These are phyloP conservation scores for Euthynnus affinis DNA, from an alignment of 2,797 vertebrate species.

Conservation along the genomic window DNA sequence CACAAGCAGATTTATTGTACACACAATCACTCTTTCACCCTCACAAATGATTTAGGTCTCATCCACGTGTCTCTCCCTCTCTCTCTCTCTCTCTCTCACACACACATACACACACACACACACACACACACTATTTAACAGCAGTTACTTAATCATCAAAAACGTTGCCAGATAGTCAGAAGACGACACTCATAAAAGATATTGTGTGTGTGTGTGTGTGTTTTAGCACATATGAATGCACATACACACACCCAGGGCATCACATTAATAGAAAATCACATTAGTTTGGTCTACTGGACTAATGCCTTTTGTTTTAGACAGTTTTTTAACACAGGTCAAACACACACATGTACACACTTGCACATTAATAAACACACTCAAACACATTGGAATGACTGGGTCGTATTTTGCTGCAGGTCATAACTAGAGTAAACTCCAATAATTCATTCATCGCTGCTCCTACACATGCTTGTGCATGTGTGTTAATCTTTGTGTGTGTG, in stretches of 20 bases:
- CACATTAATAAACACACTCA: constrained; percentile 1
- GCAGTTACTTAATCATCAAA: constrained; percentile 40
- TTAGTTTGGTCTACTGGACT: constrained; percentile 68
- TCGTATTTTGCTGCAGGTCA: constrained; percentile 55
- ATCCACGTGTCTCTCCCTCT: background rate
- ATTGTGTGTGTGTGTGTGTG: background rate
- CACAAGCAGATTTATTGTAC: constrained; percentile 46
- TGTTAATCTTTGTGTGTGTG: too few relatives aligned
- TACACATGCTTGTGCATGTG: constrained; percentile 23
- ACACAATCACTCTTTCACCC: constrained; percentile 38
- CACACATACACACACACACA: constrained; percentile 1
- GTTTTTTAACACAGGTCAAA: constrained; percentile 50
- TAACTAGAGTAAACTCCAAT: constrained; percentile 47
- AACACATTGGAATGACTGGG: constrained; percentile 17
- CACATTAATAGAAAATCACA: constrained; percentile 67
- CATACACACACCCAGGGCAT: constrained; percentile 33
- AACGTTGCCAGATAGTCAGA: constrained; percentile 25
- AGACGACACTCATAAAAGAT: constrained; percentile 17
- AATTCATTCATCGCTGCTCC: constrained; percentile 53
- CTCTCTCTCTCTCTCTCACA: background rate
- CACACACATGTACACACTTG: constrained; percentile 21
- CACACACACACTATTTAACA: constrained; percentile 18
- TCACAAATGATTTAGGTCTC: constrained; percentile 39
- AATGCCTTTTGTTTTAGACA: constrained; percentile 61
- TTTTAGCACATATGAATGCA: background rate